phyloP scores from a whole-genome alignment of 2,888 invertebrate species.

The Orthosia gothica region DNA sequence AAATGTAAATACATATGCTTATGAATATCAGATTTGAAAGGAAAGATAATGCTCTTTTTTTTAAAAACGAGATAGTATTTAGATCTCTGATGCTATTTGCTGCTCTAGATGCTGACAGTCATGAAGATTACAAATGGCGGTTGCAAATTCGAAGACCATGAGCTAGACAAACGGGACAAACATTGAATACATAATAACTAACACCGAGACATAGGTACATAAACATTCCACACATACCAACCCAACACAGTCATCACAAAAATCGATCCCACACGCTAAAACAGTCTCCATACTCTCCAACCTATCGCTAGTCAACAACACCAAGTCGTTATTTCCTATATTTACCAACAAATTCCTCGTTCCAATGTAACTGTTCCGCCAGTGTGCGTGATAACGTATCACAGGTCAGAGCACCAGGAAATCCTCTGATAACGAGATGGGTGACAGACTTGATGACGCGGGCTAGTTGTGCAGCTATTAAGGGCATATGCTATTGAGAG shows the following conservation, averaged over 20 bases:
- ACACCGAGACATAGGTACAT: not conserved
- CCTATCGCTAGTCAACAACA: conserved; percentile 47
- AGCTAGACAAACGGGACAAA: too few species aligned
- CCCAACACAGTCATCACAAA: not conserved
- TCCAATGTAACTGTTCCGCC: conserved; percentile 18
- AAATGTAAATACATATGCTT: too few species aligned
- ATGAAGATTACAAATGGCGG: too few species aligned
- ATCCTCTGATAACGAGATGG: conserved; percentile 58
- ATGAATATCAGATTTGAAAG: too few species aligned
- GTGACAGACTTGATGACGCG: conserved; percentile 44
- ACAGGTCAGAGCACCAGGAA: conserved; percentile 59
- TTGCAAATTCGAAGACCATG: too few species aligned
- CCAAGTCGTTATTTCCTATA: conserved; percentile 30
- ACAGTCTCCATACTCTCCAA: conserved; percentile 14
- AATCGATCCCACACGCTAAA: conserved; percentile 29
- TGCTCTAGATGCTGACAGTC: too few species aligned
- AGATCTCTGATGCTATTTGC: too few species aligned
- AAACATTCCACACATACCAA: not conserved
- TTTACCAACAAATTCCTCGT: conserved; percentile 49
- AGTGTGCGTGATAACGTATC: conserved; percentile 37
- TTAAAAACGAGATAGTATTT: too few species aligned
- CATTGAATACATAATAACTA: not conserved
- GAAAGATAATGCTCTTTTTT: too few species aligned
- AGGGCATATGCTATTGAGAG: not conserved
- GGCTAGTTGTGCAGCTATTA: conserved; percentile 3